Base-by-base conservation (phyloP, 2,888 invertebrate species). In the Vesta saturnalis region DNA sequence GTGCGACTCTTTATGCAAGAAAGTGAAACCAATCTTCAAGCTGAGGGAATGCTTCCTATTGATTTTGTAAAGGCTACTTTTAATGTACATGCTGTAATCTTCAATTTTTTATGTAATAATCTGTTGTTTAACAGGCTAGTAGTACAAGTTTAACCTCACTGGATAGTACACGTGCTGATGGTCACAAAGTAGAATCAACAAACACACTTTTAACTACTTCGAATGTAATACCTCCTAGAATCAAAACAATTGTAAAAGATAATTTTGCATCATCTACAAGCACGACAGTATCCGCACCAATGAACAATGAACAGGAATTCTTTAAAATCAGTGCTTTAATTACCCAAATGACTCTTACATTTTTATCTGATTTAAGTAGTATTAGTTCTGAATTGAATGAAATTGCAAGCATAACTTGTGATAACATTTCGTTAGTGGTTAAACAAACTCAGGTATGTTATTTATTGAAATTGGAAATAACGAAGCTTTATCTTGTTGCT, bases 1-100 rank as follows among this genome's bases (percentile, higher is more conserved):
- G 89, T 89, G 49, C 87, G 94, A 54, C 86, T 94, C 21, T 77
- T 80, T 14, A 73, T 82, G 75, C 81, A 81, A 55, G 81, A 83
- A 67, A 75, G 22, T 23, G 68, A 68, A 18, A 54, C 43, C 4
- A 55, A 60, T 23, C 56, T 56, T 22, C 8, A 46, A n/a, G 14
- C 3, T 6, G 46, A 46, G 15, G 8, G n/a, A 49, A 2, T 16
- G 2, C 16, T 14, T 15, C 6, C 49, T 15, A 15, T 49, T 14
- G 10, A 19, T 49, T 49, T 18, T 8, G 49, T 19, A 18, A 12
- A 6, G 10, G 1, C 16, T 1, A 2, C 49, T 49, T 10, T 14
- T 15, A 49, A 5, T 3, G 49, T 49, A 15, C 1, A 10, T 15
- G 15, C 4, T 10, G 30, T 5, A 30, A 30, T 30, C 10, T 5